Conservation (phyloP, 2,797 vertebrate genomes). For the Acomys russatus region DNA sequence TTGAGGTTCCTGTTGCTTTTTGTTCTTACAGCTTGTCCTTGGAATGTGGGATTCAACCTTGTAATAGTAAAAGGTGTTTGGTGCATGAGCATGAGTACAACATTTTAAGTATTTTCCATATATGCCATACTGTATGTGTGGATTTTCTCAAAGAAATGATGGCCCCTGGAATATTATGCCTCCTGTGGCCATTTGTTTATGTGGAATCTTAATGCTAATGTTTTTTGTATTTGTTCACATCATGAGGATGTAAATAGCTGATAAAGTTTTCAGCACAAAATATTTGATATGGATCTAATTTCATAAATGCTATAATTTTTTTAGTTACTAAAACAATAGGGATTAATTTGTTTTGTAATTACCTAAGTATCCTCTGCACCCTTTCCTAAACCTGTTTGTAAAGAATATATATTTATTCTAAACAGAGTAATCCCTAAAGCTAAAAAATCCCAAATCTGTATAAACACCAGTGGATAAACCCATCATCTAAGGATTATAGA, state of each 20-base stretch:
- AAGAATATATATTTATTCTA: slow-evolving; percentile 85
- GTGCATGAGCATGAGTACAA: background rate
- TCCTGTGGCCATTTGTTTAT: slow-evolving; percentile 55
- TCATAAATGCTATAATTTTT: slow-evolving; percentile 77
- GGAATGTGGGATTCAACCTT: slow-evolving; percentile 13
- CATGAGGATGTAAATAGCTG: slow-evolving; percentile 46
- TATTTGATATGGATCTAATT: slow-evolving; percentile 65
- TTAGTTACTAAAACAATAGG: slow-evolving; percentile 79
- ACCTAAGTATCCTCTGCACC: slow-evolving; percentile 81
- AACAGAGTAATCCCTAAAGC: slow-evolving; percentile 86
- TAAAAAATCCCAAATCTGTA: slow-evolving; percentile 86
- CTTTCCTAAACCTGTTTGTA: slow-evolving; percentile 84
- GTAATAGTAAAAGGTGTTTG: slow-evolving; percentile 16
- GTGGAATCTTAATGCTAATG: slow-evolving; percentile 76
- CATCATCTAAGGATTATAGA: slow-evolving; percentile 86
- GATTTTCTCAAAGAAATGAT: slow-evolving; percentile 75
- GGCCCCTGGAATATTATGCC: slow-evolving; percentile 63
- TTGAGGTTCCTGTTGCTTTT: slow-evolving; percentile 31
- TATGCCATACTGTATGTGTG: background rate
- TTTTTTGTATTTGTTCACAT: slow-evolving; percentile 74
- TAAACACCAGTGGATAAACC: slow-evolving; percentile 85
- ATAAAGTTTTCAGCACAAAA: slow-evolving; percentile 56
- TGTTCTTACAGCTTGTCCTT: slow-evolving; percentile 64
- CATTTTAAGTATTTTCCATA: slow-evolving; percentile 49
- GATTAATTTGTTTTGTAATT: slow-evolving; percentile 87